Base-by-base conservation (phyloP, 92 coral and sea anemone species). In the Hydrozoanthus gracilis region DNA sequence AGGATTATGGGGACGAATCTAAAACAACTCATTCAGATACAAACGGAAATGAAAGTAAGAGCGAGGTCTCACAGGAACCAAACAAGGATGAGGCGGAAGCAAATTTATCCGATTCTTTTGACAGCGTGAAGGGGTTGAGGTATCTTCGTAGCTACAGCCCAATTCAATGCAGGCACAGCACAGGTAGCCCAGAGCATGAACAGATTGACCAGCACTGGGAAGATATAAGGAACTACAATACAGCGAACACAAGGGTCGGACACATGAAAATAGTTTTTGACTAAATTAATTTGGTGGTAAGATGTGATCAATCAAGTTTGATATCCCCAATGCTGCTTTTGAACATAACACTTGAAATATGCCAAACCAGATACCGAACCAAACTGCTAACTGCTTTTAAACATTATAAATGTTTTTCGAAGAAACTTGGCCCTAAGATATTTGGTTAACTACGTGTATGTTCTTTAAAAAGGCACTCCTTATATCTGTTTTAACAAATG, bases 51-150 rank as follows among this genome's bases (percentile, higher is more conserved):
- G 5, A 11, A 16, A 62, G 68, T 62, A 62, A 20, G 4, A n/a
- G 16, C 55, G 8, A 73, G 35, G 44, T 3, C 11, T 73, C 20
- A 3, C 6, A 4, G 58, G 78, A 49, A 17, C 3, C 27, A 44
- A 17, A 3, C 16, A 15, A 8, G 44, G 16, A 3, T 16, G 10
- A 16, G 71, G 27, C 27, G 71, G 44, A 65, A 16, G 15, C 44
- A 7, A 16, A 72, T 48, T 46, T 72, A 4, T n/a, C 77, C 9
- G 77, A 72, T 17, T 72, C 77, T 14, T 4, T 72, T 4, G 51
- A 72, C 3, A 73, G 78, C 49, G 78, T 73, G n/a, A 73, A 49
- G 15, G 78, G 78, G 15, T 73, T 73, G 27, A 73, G 78, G 78
- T 73, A 73, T 73, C 78, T 73, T 4, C 78, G 78, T 7, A 51